Conservation (phyloP, 2,888 invertebrate genomes). For the Eilema depressum region DNA sequence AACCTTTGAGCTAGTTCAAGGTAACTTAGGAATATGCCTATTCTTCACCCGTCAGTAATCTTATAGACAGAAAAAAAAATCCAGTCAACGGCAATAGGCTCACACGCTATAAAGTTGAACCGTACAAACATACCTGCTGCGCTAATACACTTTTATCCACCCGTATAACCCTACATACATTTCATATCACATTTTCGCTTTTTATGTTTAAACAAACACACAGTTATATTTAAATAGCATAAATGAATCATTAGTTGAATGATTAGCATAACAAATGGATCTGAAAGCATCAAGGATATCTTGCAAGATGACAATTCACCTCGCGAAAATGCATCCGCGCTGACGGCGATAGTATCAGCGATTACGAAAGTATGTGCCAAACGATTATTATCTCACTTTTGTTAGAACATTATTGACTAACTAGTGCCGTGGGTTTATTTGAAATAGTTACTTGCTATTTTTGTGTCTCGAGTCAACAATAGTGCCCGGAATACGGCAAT, state of each 20-base stretch:
- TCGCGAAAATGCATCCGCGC: slow-evolving; percentile 34
- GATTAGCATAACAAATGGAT: neutral
- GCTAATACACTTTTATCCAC: no score
- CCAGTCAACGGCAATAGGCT: no score
- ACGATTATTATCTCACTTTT: slow-evolving; percentile 12
- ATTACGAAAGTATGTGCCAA: slow-evolving; percentile 19
- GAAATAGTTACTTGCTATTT: neutral
- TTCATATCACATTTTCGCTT: no score
- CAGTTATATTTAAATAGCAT: neutral
- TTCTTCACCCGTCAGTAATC: no score
- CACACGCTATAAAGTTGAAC: no score
- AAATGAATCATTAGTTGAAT: neutral
- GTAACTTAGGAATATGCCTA: no score
- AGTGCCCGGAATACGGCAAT: no score
- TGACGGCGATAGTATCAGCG: neutral
- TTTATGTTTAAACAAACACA: neutral
- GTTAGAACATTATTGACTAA: slow-evolving; percentile 6
- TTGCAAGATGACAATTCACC: slow-evolving; percentile 25
- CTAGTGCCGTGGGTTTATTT: neutral
- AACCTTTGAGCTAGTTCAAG: no score
- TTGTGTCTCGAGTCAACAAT: no score
- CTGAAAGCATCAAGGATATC: neutral
- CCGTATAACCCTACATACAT: no score
- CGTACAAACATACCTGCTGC: no score
- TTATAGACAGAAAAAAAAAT: no score